phyloP scores from a whole-genome alignment of 1,140 invertebrate species.

The Heliconius melpomene region DNA sequence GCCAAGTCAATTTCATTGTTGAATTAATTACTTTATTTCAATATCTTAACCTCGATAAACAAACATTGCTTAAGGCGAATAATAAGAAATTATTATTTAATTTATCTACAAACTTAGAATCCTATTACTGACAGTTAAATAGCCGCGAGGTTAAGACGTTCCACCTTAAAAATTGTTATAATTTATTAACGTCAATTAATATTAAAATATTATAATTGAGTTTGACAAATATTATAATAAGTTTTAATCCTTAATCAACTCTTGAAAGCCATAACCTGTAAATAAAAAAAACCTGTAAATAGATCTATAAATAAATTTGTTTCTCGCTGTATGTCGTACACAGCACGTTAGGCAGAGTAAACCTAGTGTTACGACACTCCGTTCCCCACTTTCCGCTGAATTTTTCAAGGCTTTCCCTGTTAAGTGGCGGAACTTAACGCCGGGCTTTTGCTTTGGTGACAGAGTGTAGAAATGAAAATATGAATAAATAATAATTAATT shows the following conservation, averaged over 20 bases:
- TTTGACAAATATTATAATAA: background rate
- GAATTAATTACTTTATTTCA: background rate
- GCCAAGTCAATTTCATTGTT: background rate
- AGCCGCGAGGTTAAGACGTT: background rate
- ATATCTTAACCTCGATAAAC: conserved; percentile 7
- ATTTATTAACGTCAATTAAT: background rate
- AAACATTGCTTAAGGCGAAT: background rate
- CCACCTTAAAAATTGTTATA: background rate
- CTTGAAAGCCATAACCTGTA: no score
- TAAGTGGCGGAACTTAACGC: no score
- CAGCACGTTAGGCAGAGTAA: background rate
- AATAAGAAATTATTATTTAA: background rate
- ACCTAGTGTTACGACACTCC: background rate
- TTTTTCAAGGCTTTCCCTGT: no score
- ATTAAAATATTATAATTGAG: background rate
- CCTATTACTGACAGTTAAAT: conserved; percentile 5
- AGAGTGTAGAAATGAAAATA: no score
- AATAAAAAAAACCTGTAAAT: no score
- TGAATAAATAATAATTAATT: no score
- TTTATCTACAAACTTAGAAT: background rate
- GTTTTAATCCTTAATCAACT: no score
- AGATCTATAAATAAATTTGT: no score
- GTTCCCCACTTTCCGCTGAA: background rate
- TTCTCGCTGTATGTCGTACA: background rate
- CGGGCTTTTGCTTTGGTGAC: no score